Evolutionary conservation across 1,140 invertebrate genomes (phyloP), one percentile per base, ranked within the genome.

Genomic region (Achatina immaculata): DNA sequence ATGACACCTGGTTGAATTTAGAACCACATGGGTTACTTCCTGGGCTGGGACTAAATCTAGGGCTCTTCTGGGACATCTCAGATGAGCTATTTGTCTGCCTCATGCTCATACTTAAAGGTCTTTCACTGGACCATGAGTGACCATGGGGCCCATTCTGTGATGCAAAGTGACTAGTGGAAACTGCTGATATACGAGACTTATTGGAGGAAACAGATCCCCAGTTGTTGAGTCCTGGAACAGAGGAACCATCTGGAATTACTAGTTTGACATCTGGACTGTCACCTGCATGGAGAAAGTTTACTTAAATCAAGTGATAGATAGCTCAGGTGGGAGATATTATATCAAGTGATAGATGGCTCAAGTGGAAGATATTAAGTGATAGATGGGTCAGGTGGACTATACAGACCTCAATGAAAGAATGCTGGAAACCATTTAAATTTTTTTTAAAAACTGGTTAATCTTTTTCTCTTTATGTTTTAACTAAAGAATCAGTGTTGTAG

Each of bases 1-100:
- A 73, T 76, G 68, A 80, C 38, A 77, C 75, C 28, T 78, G 58
- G 51, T 38, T 68, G 34, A 38, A 75, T 14, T 76, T 75, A 31
- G 69, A 66, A 51, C 80, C 78, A 0, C 81, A 58, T 3, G 81
- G 80, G 21, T 58, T 45, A n/a, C 36, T 68, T 28, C 71, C 82
- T 9, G 85, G 83, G 65, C 86, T 86, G 7, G 85, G 87, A 3
- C 82, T 74, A 80, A 84, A 87, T 7, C 87, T 78, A 2, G 87
- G 87, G 55, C 84, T 87, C 76, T 87, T 87, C 74, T 87, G 89
- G 28, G 36, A n/a, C 16, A 83, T 87, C 24, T 82, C 79, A 72
- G 85, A 85, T 76, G 77, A 82, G 80, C 82, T 81, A 75, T 75
- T 82, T 31, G 80, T 43, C 77, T 72, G 82, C 3, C 69, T 16